Evolutionary conservation across 2,113 vertebrate species (phyloP), one percentile per base, ranked within the genome.

Genomic region (Herpetotheres cachinnans): DNA sequence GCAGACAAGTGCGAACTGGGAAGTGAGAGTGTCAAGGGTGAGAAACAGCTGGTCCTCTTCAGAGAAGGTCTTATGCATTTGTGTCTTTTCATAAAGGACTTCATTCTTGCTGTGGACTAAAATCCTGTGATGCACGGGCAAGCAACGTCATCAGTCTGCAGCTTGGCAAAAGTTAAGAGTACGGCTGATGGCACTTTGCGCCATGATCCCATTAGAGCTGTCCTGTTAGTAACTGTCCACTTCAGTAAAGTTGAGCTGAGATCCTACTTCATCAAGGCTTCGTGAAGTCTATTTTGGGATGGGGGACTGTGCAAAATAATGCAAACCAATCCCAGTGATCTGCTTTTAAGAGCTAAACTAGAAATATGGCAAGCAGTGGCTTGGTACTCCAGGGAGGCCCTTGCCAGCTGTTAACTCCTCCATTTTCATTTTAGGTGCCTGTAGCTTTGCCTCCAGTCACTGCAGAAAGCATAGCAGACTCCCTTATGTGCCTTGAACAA

Each of bases 391-490:
- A n/a, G 29, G 47, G 54, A 69, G 36, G 6, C 11, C 70, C 49
- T 34, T 90, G 29, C 9, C 22, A 59, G 18, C 8, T 26, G 18
- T 24, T 42, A 16, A 40, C 30, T 40, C 52, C 7, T 38, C 6
- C 6, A 46, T 93, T 66, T 96, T 62, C 30, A 16, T 82, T 82
- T 29, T 46, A 97, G 92, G 36, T 88, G 26, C 56, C 95, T 62
- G 72, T 71, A 82, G 58, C 90, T 87, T 89, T 97, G 69, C 84
- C 82, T 11, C 34, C 15, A 6, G 85, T 95, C 65, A 65, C 91
- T 32, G 80, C 96, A 96, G 96, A 97, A 44, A 82, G n/a, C 3
- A 2, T 71, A 36, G 44, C 94, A 34, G 95, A 95, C n/a, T 86
- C 90, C 27, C 85, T 96, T 73, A 76, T 16, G 6, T 89, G 71